These are phyloP conservation scores for Perizoma flavofasciatum DNA, from an alignment of 2,888 invertebrate genomes.

Conservation along the genomic window DNA sequence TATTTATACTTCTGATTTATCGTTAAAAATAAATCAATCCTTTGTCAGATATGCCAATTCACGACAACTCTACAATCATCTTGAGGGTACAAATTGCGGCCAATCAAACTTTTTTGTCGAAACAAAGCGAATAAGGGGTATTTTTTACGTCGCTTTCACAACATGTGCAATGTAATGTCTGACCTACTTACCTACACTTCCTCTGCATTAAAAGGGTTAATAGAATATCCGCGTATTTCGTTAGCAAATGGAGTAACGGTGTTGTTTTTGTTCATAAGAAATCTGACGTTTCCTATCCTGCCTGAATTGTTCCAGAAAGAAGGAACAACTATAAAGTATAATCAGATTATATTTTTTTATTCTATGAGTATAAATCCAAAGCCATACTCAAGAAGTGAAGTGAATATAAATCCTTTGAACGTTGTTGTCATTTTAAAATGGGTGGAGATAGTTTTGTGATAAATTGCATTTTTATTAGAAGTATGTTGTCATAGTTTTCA, in stretches of 20 bases:
- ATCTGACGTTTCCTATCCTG: slow-evolving; percentile 40
- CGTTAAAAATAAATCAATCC: no score
- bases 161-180: slow-evolving; percentile 80
- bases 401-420: no score
- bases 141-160: slow-evolving; percentile 80
- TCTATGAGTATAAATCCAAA: no score
- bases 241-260: slow-evolving; percentile 50
- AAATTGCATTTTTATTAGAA: no score
- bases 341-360: no score
- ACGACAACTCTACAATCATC: slow-evolving; percentile 43
- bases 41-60: slow-evolving; percentile 47
- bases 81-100: slow-evolving; percentile 78
- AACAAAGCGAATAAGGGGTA: slow-evolving; percentile 76
- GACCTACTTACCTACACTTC: slow-evolving; percentile 82
- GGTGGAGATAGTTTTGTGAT: no score
- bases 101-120: slow-evolving; percentile 75
- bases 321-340: no score
- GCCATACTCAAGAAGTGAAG: no score
- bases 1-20: no score
- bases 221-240: slow-evolving; percentile 71
- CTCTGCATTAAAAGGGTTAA: slow-evolving; percentile 78
- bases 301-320: no score
- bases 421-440: no score
- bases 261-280: slow-evolving; percentile 53
- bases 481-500: no score